Conservation (phyloP, 2,888 invertebrate species). For the Prosapia bicincta region DNA sequence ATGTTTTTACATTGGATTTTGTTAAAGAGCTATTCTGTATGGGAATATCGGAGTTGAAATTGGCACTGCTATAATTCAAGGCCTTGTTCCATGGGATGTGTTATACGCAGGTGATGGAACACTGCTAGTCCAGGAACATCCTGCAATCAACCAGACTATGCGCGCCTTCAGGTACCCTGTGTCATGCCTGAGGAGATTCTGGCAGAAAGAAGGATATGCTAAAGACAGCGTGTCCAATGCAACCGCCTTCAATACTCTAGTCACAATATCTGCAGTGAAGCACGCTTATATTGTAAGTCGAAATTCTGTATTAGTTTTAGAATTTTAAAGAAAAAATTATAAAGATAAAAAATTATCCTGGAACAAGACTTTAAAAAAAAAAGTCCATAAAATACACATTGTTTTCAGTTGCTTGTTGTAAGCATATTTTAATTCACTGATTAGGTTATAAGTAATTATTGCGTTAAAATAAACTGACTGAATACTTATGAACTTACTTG, state of each 20-base stretch:
- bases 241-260: constrained; percentile 43
- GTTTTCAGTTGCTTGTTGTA: no score
- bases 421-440: no score
- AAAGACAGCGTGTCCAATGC: constrained; percentile 41
- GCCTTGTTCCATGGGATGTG: constrained; percentile 48
- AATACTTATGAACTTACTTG: no score
- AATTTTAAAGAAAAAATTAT: no score
- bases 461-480: no score
- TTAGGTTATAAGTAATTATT: no score
- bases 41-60: constrained; percentile 51
- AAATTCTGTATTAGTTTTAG: no score
- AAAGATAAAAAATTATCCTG: no score
- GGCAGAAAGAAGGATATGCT: constrained; percentile 39
- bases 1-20: no score
- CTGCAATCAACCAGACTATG: constrained; percentile 45
- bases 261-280: constrained; percentile 44
- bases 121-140: constrained; percentile 46
- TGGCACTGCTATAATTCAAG: constrained; percentile 48
- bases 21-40: constrained; percentile 51
- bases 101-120: constrained; percentile 46
- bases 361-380: no score
- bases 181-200: constrained; percentile 40
- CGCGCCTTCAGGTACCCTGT: constrained; percentile 36
- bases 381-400: no score
- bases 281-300: constrained; percentile 46